Evolutionary conservation across 2,113 vertebrate species (phyloP).

Genomic region (Periophthalmus modestus): DNA sequence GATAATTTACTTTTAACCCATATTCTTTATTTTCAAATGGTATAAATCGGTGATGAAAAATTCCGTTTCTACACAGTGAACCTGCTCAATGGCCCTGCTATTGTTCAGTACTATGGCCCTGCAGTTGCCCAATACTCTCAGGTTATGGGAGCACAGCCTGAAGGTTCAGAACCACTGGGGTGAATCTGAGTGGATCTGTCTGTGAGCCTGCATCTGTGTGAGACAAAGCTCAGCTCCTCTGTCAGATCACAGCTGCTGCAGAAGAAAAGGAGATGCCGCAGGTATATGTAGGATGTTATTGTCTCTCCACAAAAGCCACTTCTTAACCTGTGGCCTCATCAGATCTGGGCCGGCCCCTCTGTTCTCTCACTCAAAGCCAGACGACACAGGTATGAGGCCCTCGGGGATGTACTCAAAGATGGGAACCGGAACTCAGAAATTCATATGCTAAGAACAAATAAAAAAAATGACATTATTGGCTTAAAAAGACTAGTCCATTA

Average conservation of each 20-base stretch:
- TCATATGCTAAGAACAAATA: not conserved
- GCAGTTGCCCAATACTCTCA: constrained; percentile 38
- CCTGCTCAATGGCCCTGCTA: constrained; percentile 18
- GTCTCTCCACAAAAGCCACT: constrained; percentile 71
- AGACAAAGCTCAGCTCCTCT: constrained; percentile 76
- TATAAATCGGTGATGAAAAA: not conserved
- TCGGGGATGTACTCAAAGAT: constrained; percentile 26
- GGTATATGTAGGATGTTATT: constrained; percentile 79
- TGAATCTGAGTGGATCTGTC: constrained; percentile 71
- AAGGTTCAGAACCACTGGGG: constrained; percentile 58
- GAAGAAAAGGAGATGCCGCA: constrained; percentile 73
- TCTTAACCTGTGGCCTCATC: constrained; percentile 77
- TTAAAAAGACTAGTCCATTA: too few relatives aligned
- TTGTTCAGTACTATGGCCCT: constrained; percentile 35
- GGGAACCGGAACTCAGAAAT: not conserved
- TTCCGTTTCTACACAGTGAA: not conserved
- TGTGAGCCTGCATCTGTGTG: constrained; percentile 71
- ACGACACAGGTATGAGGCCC: constrained; percentile 58
- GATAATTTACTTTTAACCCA: too few relatives aligned
- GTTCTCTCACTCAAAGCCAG: constrained; percentile 57
- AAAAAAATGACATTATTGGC: too few relatives aligned
- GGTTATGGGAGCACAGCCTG: constrained; percentile 44
- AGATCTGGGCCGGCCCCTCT: constrained; percentile 63
- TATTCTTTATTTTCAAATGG: too few relatives aligned
- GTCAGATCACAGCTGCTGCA: constrained; percentile 75